Evolutionary conservation across 2,797 vertebrate genomes (phyloP), one percentile per base, ranked within the genome.

Genomic region (Pogonophryne albipinna): DNA sequence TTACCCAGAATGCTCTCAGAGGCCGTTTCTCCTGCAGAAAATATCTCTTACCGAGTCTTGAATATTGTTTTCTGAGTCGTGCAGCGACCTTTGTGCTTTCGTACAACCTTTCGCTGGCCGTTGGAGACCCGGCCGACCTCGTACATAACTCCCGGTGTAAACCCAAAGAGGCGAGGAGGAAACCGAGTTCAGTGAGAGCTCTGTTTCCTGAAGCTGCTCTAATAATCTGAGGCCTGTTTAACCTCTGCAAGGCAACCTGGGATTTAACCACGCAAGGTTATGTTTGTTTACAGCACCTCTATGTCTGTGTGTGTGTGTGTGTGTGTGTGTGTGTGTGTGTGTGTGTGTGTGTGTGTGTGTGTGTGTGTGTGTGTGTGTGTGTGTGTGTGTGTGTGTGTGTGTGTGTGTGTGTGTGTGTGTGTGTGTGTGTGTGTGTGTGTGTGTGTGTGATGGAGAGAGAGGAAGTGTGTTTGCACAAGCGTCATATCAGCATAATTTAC

Each of bases 401-500:
- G 20, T 23, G 23, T 23, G 23, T 23, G 23, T 23, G 23, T 23
- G 23, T 23, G 23, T 23, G 23, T 23, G 23, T 23, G 20, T 23
- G 20, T 23, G 31, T 57, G 46, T 75, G 31, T 74, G 57, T 56
- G 74, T 52, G 44, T 56, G 52, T 19, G 52, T 51, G 51, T 47
- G n/a, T n/a, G n/a, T n/a, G n/a, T n/a, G n/a, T n/a, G n/a, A n/a
- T n/a, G n/a, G n/a, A n/a, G n/a, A n/a, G 52, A 52, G 57, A 52
- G 67, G 20, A 45, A 31, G 67, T 31, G 61, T 75, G 85, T 92
- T 91, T 91, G 79, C 85, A 79, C 79, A 83, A 83, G 83, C 50
- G 57, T 85, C 71, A 83, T 86, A 91, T 92, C 78, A 89, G 76
- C 83, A 90, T 85, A 85, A 92, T 91, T 90, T 84, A n/a, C n/a